Conservation (phyloP, 2,888 invertebrate genomes). For the Lucinisca nassula region DNA sequence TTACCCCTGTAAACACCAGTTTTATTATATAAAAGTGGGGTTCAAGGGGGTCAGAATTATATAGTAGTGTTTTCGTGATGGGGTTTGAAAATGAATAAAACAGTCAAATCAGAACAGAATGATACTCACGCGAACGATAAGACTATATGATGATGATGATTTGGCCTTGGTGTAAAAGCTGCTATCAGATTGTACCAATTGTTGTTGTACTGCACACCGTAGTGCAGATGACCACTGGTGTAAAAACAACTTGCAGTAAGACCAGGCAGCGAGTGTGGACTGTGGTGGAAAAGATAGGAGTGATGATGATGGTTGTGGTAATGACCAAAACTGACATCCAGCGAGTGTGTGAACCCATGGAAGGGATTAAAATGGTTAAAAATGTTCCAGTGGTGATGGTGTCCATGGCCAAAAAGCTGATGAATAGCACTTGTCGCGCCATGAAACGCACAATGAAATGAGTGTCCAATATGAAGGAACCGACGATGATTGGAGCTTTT, state of each 20-base stretch:
- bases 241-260: not conserved
- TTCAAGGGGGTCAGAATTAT: no score
- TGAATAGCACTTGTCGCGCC: not conserved
- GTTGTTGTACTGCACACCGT: not conserved
- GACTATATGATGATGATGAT: not conserved
- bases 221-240: not conserved
- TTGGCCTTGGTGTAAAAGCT: not conserved
- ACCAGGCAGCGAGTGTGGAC: not conserved
- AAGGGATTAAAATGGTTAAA: not conserved
- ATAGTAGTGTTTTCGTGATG: no score
- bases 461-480: not conserved
- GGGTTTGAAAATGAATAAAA: no score
- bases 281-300: not conserved
- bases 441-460: not conserved
- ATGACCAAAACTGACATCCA: not conserved
- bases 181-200: not conserved
- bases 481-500: not conserved
- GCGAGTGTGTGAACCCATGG: not conserved
- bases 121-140: not conserved
- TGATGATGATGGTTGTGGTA: not conserved
- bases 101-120: no score
- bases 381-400: not conserved
- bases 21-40: no score
- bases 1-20: no score
- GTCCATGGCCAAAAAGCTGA: not conserved